A percentile compares a stretch with the other conserved stretches of the same genome.
These are phyloP conservation scores for Isoperla grammatica DNA, from an alignment of 2,888 invertebrate genomes.

Conservation along the genomic window DNA sequence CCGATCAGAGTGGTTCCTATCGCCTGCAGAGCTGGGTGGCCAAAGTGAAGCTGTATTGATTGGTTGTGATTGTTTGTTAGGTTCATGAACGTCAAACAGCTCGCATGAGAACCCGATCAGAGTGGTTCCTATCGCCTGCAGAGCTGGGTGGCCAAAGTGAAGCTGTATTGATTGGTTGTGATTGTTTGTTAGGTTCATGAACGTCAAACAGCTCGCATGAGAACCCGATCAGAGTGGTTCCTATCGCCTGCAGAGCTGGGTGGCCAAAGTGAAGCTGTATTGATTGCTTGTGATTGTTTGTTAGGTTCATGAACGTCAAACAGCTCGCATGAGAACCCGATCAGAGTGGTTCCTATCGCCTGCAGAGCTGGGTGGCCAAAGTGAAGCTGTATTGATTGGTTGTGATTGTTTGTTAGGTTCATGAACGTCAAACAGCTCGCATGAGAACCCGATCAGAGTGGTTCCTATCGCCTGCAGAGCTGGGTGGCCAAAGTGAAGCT, in stretches of 20 bases:
- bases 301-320: conserved; percentile 93
- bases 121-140: conserved; percentile 88
- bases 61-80: conserved; percentile 49
- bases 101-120: conserved; percentile 92
- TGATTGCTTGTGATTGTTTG: too few species aligned
- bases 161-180: too few species aligned
- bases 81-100: conserved; percentile 95
- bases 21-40: conserved; percentile 54
- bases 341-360: conserved; percentile 95
- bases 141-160: conserved; percentile 48
- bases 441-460: conserved; percentile 97
- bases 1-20: conserved; percentile 95
- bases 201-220: conserved; percentile 93
- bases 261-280: too few species aligned
- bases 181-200: conserved; percentile 80
- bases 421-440: conserved; percentile 92
- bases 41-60: too few species aligned
- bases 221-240: conserved; percentile 97
- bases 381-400: too few species aligned
- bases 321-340: conserved; percentile 92
- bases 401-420: conserved; percentile 71
- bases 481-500: conserved; percentile 46
- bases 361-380: conserved; percentile 49
- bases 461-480: conserved; percentile 75
- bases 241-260: conserved; percentile 60